Evolutionary conservation across 2,113 vertebrate species (phyloP), one percentile per base, ranked within the genome.

Genomic region (Limnothrissa miodon): DNA sequence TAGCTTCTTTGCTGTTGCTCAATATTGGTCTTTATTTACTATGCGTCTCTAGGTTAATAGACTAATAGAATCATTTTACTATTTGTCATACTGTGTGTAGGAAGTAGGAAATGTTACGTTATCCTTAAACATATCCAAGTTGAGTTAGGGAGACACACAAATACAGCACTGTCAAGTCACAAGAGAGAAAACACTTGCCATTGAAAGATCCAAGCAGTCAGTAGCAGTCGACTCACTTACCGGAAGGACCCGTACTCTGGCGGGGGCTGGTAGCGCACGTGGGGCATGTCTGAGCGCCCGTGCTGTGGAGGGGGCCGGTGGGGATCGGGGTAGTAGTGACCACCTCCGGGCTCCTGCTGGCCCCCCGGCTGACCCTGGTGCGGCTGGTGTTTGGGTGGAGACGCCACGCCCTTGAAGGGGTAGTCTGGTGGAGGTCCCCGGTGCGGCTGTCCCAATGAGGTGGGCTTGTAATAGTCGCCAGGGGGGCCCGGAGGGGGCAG

Each of bases 391-490:
- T 96, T 93, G 36, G 95, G 89, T 0, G 96, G 95, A 15, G 95
- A 94, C 80, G 94, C 93, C 88, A 97, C 92, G 19, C 94, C 95
- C 92, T 97, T 98, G 90, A 96, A 99, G 0, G 98, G 98, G 87
- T 99, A 99, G 81, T 99, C 98, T 0, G 98, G 98, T 42, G 98
- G 98, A 9, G 98, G 98, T 0, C 98, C 98, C 2, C 97, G 93
- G 83, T 96, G 96, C 90, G 93, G 92, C 89, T 94, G 92, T 46
- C 93, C 94, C 29, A 36, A 15, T 11, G 66, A 36, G 78, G 92
- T 90, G 0, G 96, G 93, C 91, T 97, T 99, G 91, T 97, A 99
- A 92, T 96, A 97, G 88, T 99, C 97, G 29, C 90, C 95, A 0
- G 91, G 96, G 81, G 89, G 96, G 88, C 81, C 91, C 86, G 88